Percentiles rank a stretch among this genome's conserved stretches.
These are phyloP conservation scores for Diachasmimorpha longicaudata DNA, from an alignment of 1,140 invertebrate species.

Conservation along the genomic window DNA sequence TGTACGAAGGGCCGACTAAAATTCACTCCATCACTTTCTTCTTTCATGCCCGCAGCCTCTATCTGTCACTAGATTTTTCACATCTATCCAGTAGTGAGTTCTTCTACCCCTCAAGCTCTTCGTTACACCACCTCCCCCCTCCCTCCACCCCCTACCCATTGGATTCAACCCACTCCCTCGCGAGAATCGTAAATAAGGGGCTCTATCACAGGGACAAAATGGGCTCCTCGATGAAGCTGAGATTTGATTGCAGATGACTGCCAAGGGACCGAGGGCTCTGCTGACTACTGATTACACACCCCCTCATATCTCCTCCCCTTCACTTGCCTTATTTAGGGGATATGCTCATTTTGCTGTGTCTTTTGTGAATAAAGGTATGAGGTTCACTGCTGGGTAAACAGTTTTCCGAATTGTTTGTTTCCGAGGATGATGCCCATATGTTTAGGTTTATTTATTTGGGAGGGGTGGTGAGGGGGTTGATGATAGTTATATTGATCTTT, in stretches of 20 bases:
- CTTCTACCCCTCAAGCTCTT: not conserved
- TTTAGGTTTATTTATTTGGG: too few relatives aligned
- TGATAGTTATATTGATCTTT: too few relatives aligned
- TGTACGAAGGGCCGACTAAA: conserved; percentile 25
- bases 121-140: conserved; percentile 6
- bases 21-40: conserved; percentile 6
- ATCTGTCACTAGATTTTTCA: conserved; percentile 18
- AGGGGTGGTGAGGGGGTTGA: too few relatives aligned
- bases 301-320: not conserved
- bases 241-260: conserved; percentile 48
- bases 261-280: conserved; percentile 11
- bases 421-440: too few relatives aligned
- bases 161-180: conserved; percentile 2
- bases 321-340: too few relatives aligned
- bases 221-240: conserved; percentile 29
- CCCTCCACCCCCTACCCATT: not conserved
- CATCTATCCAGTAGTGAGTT: conserved; percentile 13
- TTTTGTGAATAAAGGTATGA: conserved; percentile 1
- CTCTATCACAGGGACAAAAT: conserved; percentile 19
- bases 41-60: conserved; percentile 2
- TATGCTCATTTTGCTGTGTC: conserved; percentile 1
- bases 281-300: not conserved
- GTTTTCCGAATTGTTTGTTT: too few relatives aligned
- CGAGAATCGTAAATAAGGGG: conserved; percentile 52
- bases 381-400: too few relatives aligned